Evolutionary conservation across 2,888 invertebrate species (phyloP), one percentile per base, ranked within the genome.

Genomic region (Anaspis maculata): DNA sequence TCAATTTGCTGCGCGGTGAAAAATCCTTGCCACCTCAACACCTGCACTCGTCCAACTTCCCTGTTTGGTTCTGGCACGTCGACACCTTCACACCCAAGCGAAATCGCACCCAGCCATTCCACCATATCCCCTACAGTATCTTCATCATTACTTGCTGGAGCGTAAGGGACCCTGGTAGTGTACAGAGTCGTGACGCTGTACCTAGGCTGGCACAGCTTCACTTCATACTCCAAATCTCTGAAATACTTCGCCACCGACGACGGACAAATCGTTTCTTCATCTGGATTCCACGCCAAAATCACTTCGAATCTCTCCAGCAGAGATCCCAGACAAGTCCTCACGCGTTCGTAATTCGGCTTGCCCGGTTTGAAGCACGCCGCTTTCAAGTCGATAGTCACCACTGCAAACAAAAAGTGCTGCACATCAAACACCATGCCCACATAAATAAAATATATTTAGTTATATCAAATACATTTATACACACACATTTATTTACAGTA

Each of bases 191-290:
- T 60, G 10, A 57, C 52, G 16, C 44, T 49, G 29, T 62, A 56
- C 33, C 56, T 60, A 16, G 71, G 68, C 24, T 54, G 54, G 46
- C 70, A 72, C 15, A 68, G 43, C 34, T 62, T 59, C 2, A 73
- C 66, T 3, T 49, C 44, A 44, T 69, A 70, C 3, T 67, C 66
- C 29, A 52, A 56, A 42, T 66, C 59, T 23, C 60, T 39, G 45
- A 76, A 72, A 63, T 73, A 76, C 43, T 72, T 70, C 7, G 76
- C 76, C 25, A 73, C 45, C 1, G 76, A 75, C n/a, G 76, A 76
- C 26, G 75, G 72, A 44, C 76, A 76, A 13, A 74, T 41, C n/a
- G n/a, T n/a, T 10, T 55, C 57, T 30, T 59, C 54, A 9, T 56
- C 56, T 40, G 68, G 66, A 30, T 76, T 69, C 76, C 77, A 77